Conservation (phyloP, 2,888 invertebrate genomes). For the Megamerina dolium region DNA sequence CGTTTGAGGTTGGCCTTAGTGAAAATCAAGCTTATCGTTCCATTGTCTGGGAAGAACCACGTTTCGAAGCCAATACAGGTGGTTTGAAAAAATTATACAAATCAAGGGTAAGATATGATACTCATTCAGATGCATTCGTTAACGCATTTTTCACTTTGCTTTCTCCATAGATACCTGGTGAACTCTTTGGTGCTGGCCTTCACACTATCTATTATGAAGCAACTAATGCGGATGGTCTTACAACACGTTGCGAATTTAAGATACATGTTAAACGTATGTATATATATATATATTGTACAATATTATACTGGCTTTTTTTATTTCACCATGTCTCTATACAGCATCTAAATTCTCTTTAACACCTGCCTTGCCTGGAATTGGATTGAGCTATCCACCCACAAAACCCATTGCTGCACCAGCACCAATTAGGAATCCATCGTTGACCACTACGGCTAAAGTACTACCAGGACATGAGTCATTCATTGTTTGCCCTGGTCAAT, state of each 20-base stretch:
- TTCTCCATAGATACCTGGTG: slow-evolving; percentile 50
- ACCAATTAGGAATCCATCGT: slow-evolving; percentile 9
- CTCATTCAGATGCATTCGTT: too few species aligned
- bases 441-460: slow-evolving; percentile 20
- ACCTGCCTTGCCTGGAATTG: slow-evolving; percentile 8
- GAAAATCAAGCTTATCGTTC: slow-evolving; percentile 54
- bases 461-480: slow-evolving; percentile 40
- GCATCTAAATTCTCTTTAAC: slow-evolving; percentile 14
- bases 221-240: slow-evolving; percentile 58
- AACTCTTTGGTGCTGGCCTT: slow-evolving; percentile 54
- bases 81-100: slow-evolving; percentile 22
- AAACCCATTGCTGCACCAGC: slow-evolving; percentile 3
- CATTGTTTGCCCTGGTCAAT: slow-evolving; percentile 42
- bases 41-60: slow-evolving; percentile 62
- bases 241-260: slow-evolving; percentile 59
- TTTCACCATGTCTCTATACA: slow-evolving; percentile 9
- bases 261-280: slow-evolving; percentile 56
- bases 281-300: too few species aligned
- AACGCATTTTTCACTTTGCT: too few species aligned
- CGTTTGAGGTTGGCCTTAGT: slow-evolving; percentile 55
- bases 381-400: background rate
- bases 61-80: slow-evolving; percentile 54
- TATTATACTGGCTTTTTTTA: too few species aligned
- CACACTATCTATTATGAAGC: slow-evolving; percentile 62
- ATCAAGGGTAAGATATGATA: slow-evolving; percentile 20